Percentiles rank a stretch among this genome's conserved stretches.
Conservation (phyloP, 2,888 invertebrate genomes). For the Cheilosia grossa region DNA sequence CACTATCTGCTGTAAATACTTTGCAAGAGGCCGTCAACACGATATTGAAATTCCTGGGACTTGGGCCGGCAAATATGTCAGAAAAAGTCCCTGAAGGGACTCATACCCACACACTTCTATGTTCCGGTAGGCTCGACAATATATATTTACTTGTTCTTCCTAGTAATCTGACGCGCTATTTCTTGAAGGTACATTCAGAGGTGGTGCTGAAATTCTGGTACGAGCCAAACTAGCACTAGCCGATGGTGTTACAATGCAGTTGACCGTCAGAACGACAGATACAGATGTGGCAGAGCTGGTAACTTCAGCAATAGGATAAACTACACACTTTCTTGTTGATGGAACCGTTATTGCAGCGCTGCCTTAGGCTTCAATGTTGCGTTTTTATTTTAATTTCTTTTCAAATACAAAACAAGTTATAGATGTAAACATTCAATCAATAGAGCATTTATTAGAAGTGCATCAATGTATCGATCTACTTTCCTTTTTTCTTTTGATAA, state of each 20-base stretch:
- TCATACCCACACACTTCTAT: slow-evolving; percentile 90
- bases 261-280: slow-evolving; percentile 94
- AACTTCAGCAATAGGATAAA: slow-evolving; percentile 92
- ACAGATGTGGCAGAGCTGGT: slow-evolving; percentile 94
- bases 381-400: slow-evolving; percentile 41
- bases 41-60: slow-evolving; percentile 91
- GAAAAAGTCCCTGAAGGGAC: slow-evolving; percentile 93
- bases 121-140: slow-evolving; percentile 87
- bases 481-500: slow-evolving; percentile 34
- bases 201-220: slow-evolving; percentile 94
- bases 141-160: not conserved
- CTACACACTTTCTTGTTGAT: slow-evolving; percentile 28
- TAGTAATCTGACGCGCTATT: not conserved
- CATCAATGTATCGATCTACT: slow-evolving; percentile 34
- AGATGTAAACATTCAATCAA: slow-evolving; percentile 47
- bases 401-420: slow-evolving; percentile 13
- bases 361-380: slow-evolving; percentile 29
- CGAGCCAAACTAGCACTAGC: slow-evolving; percentile 90
- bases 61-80: slow-evolving; percentile 92
- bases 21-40: slow-evolving; percentile 93
- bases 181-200: slow-evolving; percentile 90
- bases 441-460: slow-evolving; percentile 56
- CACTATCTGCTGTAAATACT: slow-evolving; percentile 90
- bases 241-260: slow-evolving; percentile 95
- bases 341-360: slow-evolving; percentile 16